Evolutionary conservation across 2,888 invertebrate species (phyloP).

Genomic region (Homarus gammarus): DNA sequence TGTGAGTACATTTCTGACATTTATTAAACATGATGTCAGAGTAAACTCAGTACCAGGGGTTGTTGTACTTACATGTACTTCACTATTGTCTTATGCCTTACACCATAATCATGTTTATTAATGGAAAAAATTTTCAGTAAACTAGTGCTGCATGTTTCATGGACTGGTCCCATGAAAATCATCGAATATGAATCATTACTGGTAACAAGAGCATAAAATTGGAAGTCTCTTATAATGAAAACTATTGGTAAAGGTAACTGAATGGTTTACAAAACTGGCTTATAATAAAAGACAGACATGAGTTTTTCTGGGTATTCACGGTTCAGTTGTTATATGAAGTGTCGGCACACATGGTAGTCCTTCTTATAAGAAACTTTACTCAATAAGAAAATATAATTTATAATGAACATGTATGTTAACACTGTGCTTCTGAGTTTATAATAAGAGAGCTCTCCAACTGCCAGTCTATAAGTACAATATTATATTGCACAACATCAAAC

Average conservation of each 20-base stretch:
- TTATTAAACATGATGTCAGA: neutral
- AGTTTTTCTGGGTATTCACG: neutral
- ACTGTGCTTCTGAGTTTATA: neutral
- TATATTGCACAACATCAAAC: conserved; percentile 4
- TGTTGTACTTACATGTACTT: neutral
- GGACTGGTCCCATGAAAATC: neutral
- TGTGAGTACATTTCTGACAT: neutral
- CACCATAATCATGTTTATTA: neutral
- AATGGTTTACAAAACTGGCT: neutral
- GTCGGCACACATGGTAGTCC: neutral
- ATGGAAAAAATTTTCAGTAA: neutral
- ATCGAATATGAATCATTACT: neutral
- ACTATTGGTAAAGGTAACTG: neutral
- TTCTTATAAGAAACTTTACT: neutral
- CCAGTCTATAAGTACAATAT: neutral
- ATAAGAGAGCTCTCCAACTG: neutral
- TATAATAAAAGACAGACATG: neutral
- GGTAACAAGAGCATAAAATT: neutral
- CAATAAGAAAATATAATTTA: neutral
- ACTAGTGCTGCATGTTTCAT: too few species aligned
- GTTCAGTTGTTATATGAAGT: neutral
- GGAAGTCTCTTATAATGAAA: neutral
- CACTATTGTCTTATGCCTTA: neutral
- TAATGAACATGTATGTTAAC: neutral
- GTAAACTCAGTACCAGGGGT: neutral